These are phyloP conservation scores for Liolophura sinensis DNA, from an alignment of 1,140 invertebrate species.

Conservation along the genomic window DNA sequence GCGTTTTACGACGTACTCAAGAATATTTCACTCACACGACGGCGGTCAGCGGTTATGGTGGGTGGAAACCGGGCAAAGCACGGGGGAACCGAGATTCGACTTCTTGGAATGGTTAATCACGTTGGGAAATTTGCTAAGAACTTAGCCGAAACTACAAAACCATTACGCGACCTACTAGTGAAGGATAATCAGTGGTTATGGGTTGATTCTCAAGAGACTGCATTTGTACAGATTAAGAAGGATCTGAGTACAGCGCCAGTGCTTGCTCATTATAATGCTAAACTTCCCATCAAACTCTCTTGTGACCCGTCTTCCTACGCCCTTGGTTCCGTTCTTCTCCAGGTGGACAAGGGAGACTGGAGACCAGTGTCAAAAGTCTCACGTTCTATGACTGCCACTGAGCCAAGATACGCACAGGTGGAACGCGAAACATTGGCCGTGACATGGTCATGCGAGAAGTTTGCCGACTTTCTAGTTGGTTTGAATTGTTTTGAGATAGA, in stretches of 20 bases:
- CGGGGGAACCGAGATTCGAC: too few relatives aligned
- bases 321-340: neutral
- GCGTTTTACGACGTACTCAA: too few relatives aligned
- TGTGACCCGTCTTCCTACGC: neutral
- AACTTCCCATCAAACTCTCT: neutral
- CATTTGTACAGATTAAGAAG: slow-evolving; percentile 1
- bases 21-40: too few relatives aligned
- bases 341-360: neutral
- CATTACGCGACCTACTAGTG: neutral
- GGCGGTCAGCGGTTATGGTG: too few relatives aligned
- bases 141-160: slow-evolving; percentile 11
- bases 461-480: slow-evolving; percentile 13
- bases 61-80: too few relatives aligned
- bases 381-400: neutral
- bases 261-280: neutral
- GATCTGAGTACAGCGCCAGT: neutral
- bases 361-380: neutral
- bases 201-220: neutral
- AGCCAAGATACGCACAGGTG: neutral
- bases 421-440: slow-evolving; percentile 2
- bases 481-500: slow-evolving; percentile 6
- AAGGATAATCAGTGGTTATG: slow-evolving; percentile 1
- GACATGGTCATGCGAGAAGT: slow-evolving; percentile 13
- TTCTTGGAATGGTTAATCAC: slow-evolving; percentile 32
- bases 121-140: slow-evolving; percentile 25